phyloP scores from a whole-genome alignment of 2,113 vertebrate species.

The Bombycilla garrulus region DNA sequence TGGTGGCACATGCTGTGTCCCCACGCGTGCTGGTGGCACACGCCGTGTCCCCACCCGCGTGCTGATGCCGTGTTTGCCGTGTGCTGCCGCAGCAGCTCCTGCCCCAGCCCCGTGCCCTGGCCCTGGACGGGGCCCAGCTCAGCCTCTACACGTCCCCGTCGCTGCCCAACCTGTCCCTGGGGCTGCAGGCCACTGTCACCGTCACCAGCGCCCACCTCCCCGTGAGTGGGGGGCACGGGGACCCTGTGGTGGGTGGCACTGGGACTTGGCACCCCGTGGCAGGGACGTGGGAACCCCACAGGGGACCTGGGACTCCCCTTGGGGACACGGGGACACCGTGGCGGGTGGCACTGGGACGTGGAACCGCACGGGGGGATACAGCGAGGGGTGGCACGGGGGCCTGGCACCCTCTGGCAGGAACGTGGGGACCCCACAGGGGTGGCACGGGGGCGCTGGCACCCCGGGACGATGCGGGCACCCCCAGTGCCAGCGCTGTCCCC shows the following conservation, averaged over 20 bases:
- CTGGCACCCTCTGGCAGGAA: rapidly evolving
- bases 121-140: conserved; percentile 86
- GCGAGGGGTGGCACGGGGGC: not conserved
- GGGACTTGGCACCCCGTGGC: rapidly evolving
- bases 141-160: conserved; percentile 95
- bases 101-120: conserved; percentile 85
- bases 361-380: not conserved
- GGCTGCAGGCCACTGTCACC: conserved; percentile 84
- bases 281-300: rapidly evolving
- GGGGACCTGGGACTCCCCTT: no score
- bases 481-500: not conserved
- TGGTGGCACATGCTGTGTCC: no score
- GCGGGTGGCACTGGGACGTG: not conserved
- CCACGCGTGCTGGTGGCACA: rapidly evolving
- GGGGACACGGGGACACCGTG: not conserved
- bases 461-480: rapidly evolving
- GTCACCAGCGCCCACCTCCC: conserved; percentile 88
- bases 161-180: conserved; percentile 94
- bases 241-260: not conserved
- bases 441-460: rapidly evolving
- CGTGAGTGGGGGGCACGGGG: conserved; percentile 68
- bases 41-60: no score
- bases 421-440: rapidly evolving
- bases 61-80: rapidly evolving
- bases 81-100: conserved; percentile 77